phyloP scores from a whole-genome alignment of 1,140 invertebrate species.

The Yoshiicerus persimilis region DNA sequence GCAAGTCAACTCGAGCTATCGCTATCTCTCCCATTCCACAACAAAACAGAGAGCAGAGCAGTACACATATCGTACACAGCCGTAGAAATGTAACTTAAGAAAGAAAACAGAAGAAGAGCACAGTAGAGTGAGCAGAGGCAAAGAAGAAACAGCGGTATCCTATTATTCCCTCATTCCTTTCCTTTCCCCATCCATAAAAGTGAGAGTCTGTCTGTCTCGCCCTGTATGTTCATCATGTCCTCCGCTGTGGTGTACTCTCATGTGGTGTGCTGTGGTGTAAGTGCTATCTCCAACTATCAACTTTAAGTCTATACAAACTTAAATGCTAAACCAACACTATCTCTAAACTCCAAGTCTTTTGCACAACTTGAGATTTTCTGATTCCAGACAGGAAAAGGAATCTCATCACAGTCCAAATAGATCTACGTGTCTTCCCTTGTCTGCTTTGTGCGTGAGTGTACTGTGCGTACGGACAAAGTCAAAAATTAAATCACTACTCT shows the following conservation, averaged over 20 bases:
- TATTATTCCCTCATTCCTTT: neutral
- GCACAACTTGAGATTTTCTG: neutral
- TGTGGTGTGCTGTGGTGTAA: neutral
- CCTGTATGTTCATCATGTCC: neutral
- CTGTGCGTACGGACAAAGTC: neutral
- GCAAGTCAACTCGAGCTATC: neutral
- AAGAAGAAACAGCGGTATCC: neutral
- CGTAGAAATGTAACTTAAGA: neutral
- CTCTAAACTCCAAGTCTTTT: neutral
- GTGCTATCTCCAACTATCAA: neutral
- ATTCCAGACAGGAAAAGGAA: neutral
- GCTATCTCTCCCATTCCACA: neutral
- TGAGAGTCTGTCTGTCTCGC: neutral
- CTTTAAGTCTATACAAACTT: neutral
- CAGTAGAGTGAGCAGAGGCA: neutral
- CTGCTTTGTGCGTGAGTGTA: neutral
- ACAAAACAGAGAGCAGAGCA: neutral
- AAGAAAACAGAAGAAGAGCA: neutral
- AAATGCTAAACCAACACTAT: neutral
- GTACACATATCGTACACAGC: neutral
- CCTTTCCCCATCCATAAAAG: constrained; percentile 15
- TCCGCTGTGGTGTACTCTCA: too few species aligned
- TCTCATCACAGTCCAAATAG: neutral
- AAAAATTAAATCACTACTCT: neutral
- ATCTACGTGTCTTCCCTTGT: neutral